Conservation (phyloP, 2,113 vertebrate genomes). For the Scytalopus superciliaris region DNA sequence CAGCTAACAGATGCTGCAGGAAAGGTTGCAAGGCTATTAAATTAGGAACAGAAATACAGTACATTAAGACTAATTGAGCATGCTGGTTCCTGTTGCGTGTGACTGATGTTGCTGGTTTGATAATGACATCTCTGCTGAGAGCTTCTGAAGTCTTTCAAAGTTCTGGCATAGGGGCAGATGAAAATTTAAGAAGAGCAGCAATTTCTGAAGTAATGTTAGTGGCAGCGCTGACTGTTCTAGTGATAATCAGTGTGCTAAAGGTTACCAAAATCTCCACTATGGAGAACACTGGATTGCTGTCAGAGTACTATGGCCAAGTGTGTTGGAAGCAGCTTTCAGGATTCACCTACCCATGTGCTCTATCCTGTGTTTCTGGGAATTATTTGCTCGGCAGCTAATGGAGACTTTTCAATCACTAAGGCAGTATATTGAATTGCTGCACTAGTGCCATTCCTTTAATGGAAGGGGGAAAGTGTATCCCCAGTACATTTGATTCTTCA, state of each 20-base stretch:
- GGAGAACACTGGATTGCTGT: neutral
- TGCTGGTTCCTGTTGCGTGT: neutral
- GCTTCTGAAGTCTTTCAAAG: neutral
- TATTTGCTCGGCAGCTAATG: neutral
- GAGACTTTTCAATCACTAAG: neutral
- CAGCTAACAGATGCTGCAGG: constrained; percentile 13
- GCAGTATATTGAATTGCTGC: neutral
- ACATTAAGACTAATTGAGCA: constrained; percentile 23
- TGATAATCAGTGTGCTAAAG: neutral
- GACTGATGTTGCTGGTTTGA: neutral
- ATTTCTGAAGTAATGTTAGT: neutral
- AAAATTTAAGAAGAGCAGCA: neutral
- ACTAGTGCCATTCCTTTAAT: neutral
- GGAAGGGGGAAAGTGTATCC: neutral
- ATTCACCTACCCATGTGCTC: rapidly evolving
- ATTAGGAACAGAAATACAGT: neutral
- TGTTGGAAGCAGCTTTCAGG: neutral
- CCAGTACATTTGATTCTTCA: neutral
- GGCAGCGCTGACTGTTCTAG: neutral
- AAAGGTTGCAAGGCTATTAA: constrained; percentile 11
- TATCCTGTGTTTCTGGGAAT: neutral
- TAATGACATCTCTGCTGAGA: neutral
- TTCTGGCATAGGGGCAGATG: neutral
- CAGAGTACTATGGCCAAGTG: neutral
- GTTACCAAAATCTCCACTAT: neutral